Base-by-base conservation (phyloP, 2,888 invertebrate species). In the Mellilla xanthometata region DNA sequence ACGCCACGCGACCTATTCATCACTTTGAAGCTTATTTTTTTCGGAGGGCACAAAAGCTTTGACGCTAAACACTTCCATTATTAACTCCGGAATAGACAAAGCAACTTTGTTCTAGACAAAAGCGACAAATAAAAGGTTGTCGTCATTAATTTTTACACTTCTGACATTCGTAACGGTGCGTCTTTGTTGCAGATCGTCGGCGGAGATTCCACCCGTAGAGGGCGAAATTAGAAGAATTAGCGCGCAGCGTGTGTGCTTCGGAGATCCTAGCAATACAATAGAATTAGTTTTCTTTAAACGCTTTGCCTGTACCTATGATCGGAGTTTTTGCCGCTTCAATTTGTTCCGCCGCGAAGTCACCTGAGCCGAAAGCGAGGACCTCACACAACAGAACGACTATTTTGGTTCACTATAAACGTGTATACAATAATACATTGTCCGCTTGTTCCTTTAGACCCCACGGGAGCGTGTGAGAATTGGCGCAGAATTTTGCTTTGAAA, bases 51-150 rank as follows among this genome's bases (percentile, higher is more conserved):
- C 86, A 89, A 89, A 84, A 79, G 84, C 66, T 62, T 56, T 79
- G 85, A 86, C 79, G 80, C 76, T 89, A 87, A 88, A 89, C 89
- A 88, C 78, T 76, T 76, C 84, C 76, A 88, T 89, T 89, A 88
- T 89, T 78, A 70, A 76, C 60, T 75, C 61, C 65, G 71, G 77
- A 84, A 81, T 80, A 87, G 86, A 88, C 86, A 88, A 89, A 85
- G 82, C 65, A 72, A 79, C 79, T 76, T 76, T 75, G 76, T 81
- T 67, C 73, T 62, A 88, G 74, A 88, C 88, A 89, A 88, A 77
- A 61, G 75, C 52, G 48, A 60, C 65, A 71, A 83, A 85, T 84
- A 83, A 85, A 86, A 80, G 86, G 74, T 76, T 83, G 79, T 81
- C 76, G 78, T 84, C 81, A 86, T 89, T 84, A 83, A 87, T 88